Conservation (phyloP, 2,797 vertebrate genomes). For the Pipistrellus pipistrellus region DNA sequence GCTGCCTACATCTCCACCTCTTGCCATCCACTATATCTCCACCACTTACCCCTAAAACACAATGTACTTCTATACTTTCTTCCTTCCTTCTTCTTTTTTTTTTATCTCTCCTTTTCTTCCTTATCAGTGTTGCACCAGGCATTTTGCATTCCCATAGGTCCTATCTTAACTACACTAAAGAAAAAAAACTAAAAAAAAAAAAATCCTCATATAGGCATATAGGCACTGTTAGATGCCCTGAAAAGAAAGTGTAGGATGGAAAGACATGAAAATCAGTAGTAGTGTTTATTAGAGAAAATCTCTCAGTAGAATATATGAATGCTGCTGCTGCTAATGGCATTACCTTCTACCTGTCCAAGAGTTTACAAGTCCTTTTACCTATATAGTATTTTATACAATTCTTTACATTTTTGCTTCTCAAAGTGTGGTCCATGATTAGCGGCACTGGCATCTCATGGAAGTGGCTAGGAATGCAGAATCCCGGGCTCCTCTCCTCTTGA, state of each 20-base stretch:
- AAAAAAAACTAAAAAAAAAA: neutral
- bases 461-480: neutral
- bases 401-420: neutral
- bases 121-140: neutral
- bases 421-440: neutral
- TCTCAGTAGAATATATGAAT: neutral
- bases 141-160: neutral
- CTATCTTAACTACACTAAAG: slow-evolving; percentile 4
- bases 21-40: neutral
- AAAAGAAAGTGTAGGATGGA: neutral
- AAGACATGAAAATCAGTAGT: neutral
- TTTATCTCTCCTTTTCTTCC: neutral
- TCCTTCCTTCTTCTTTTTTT: neutral
- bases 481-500: neutral
- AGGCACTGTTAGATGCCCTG: neutral
- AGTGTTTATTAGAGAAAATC: neutral
- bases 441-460: neutral
- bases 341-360: neutral
- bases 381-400: neutral
- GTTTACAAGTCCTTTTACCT: neutral
- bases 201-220: neutral
- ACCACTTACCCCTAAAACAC: neutral
- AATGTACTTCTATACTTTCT: neutral
- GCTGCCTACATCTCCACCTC: neutral
- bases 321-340: neutral